phyloP scores from a whole-genome alignment of 2,113 vertebrate species.

The Oostethus manadensis region DNA sequence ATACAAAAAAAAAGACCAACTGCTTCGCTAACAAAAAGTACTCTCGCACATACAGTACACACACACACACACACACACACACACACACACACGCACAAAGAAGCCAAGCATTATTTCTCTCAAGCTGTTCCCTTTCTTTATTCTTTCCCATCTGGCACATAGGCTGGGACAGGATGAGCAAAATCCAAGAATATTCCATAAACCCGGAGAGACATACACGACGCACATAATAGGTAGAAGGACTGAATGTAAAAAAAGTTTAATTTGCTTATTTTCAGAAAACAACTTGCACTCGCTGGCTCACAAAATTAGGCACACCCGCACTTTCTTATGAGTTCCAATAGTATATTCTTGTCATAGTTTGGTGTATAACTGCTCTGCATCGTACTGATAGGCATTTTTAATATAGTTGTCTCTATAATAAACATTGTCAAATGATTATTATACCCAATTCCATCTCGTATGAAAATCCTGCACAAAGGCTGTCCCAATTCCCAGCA shows the following conservation, averaged over 20 bases:
- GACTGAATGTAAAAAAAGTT: background rate
- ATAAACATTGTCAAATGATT: too few relatives aligned
- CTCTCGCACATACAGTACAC: background rate
- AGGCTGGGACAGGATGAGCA: slow-evolving; percentile 1
- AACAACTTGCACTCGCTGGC: background rate
- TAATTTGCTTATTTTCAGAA: background rate
- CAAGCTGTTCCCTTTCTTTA: background rate
- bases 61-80: slow-evolving; percentile 4
- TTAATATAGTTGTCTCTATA: too few relatives aligned
- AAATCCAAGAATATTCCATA: background rate
- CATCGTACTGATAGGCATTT: too few relatives aligned
- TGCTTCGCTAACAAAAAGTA: slow-evolving; percentile 33
- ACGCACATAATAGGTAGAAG: background rate
- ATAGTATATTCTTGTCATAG: too few relatives aligned
- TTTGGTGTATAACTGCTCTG: too few relatives aligned
- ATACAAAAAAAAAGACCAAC: slow-evolving; percentile 44
- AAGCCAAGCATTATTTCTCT: slow-evolving; percentile 6
- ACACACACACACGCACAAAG: slow-evolving; percentile 2
- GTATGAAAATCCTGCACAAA: too few relatives aligned
- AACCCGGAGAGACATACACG: background rate
- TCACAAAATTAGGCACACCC: background rate
- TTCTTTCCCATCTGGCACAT: slow-evolving; percentile 4
- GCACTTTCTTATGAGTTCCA: too few relatives aligned
- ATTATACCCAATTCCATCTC: too few relatives aligned
- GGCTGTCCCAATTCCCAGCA: too few relatives aligned